A percentile compares a stretch with the other conserved stretches of the same genome.
These are phyloP conservation scores for Nephotettix cincticeps DNA, from an alignment of 1,140 invertebrate genomes.

Conservation along the genomic window DNA sequence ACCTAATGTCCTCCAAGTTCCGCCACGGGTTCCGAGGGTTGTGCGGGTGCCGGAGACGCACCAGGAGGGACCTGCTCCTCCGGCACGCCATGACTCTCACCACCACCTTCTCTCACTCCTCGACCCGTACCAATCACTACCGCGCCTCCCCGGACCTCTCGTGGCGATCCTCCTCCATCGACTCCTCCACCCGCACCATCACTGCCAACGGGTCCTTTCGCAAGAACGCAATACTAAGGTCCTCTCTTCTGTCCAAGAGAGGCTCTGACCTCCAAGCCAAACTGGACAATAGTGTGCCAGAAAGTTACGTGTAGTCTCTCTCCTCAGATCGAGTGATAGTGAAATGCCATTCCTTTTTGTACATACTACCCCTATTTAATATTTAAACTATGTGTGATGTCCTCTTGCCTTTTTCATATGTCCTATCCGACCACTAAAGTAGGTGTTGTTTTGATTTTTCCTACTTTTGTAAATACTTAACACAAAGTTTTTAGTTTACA, in stretches of 20 bases:
- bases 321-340: neutral
- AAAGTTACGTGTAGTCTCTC: slow-evolving; percentile 33
- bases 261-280: slow-evolving; percentile 20
- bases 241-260: slow-evolving; percentile 32
- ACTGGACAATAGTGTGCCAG: slow-evolving; percentile 22
- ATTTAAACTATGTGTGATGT: neutral
- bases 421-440: no score
- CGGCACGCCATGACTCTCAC: slow-evolving; percentile 37
- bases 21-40: slow-evolving; percentile 69
- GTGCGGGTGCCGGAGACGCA: slow-evolving; percentile 49
- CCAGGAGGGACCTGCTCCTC: slow-evolving; percentile 23
- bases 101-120: slow-evolving; percentile 37
- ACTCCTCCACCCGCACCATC: slow-evolving; percentile 37
- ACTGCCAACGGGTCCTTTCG: slow-evolving; percentile 45
- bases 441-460: no score
- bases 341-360: slow-evolving; percentile 1
- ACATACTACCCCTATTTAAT: neutral
- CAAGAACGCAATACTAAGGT: slow-evolving; percentile 47
- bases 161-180: slow-evolving; percentile 41
- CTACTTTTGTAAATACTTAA: no score
- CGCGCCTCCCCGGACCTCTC: slow-evolving; percentile 34
- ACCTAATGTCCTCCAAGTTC: slow-evolving; percentile 85
- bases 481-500: no score
- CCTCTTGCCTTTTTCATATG: no score
- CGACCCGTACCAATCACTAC: slow-evolving; percentile 25